These are phyloP conservation scores for Caenorhabditis panamensis DNA, from an alignment of 2,888 invertebrate species.

Conservation along the genomic window DNA sequence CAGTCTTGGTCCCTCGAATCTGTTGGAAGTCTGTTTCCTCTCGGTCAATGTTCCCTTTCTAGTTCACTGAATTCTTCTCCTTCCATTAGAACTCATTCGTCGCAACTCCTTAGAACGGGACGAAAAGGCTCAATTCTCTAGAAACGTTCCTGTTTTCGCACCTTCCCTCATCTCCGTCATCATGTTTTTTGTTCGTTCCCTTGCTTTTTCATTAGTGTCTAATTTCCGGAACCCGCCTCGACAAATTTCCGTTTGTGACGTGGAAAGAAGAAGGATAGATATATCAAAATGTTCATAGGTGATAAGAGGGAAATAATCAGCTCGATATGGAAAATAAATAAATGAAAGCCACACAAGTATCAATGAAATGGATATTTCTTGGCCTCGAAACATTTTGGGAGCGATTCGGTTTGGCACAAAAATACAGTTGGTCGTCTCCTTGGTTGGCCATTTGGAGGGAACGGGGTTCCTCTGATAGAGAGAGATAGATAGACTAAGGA, in stretches of 20 bases:
- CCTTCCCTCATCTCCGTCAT: background rate
- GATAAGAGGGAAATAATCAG: constrained; percentile 28
- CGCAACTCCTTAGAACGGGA: background rate
- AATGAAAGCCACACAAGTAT: constrained; percentile 29
- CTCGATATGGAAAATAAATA: constrained; percentile 30
- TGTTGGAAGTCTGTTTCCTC: too few species aligned
- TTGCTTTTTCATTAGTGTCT: constrained; percentile 6
- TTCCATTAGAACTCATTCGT: background rate
- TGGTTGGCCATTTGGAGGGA: constrained; percentile 20
- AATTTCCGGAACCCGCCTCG: background rate
- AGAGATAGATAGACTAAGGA: constrained; percentile 3
- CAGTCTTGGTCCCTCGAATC: too few species aligned
- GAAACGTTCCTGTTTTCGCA: constrained; percentile 1
- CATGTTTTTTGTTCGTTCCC: constrained; percentile 2
- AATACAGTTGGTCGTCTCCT: constrained; percentile 20
- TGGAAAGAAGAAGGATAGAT: background rate
- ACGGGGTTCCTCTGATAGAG: too few species aligned
- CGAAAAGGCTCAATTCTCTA: background rate
- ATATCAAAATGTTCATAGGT: constrained; percentile 25
- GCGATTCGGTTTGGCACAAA: constrained; percentile 22
- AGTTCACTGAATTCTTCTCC: background rate
- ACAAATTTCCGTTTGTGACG: constrained; percentile 6
- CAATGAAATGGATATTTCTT: constrained; percentile 34
- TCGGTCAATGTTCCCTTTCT: too few species aligned
- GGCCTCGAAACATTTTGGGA: constrained; percentile 19